Percentiles rank a stretch among this genome's conserved stretches.
phyloP scores from a whole-genome alignment of 2,888 invertebrate species.

The Auanema freiburgensis region DNA sequence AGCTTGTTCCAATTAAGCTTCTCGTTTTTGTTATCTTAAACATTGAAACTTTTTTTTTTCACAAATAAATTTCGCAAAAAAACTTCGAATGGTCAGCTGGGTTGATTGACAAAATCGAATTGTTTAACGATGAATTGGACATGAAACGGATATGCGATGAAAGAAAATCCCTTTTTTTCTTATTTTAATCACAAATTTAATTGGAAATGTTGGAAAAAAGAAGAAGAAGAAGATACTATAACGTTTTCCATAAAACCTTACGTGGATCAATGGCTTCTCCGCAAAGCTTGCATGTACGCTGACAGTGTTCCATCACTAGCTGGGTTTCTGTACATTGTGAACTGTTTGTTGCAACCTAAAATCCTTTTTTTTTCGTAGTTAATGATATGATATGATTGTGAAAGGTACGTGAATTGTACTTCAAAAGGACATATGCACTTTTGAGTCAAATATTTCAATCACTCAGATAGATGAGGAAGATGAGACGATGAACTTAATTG shows the following conservation, averaged over 20 bases:
- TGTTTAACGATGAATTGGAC: not conserved
- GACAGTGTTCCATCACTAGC: constrained; percentile 46
- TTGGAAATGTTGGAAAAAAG: constrained; percentile 1
- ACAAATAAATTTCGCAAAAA: not conserved
- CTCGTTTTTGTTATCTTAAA: not conserved
- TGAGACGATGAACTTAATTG: too few species aligned
- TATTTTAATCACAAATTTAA: not conserved
- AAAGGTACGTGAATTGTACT: too few species aligned
- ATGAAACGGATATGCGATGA: not conserved
- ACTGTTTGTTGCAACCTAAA: constrained; percentile 16
- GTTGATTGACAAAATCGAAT: not conserved
- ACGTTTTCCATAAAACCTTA: constrained; percentile 11
- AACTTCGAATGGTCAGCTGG: not conserved
- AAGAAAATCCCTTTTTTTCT: not conserved
- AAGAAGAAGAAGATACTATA: not conserved
- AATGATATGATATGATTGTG: too few species aligned
- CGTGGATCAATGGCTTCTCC: constrained; percentile 41
- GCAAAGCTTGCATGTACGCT: constrained; percentile 46
- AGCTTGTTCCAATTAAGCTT: too few species aligned
- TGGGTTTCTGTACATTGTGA: constrained; percentile 38
- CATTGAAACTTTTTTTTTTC: not conserved
- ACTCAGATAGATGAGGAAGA: too few species aligned
- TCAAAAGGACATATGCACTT: too few species aligned
- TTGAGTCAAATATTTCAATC: too few species aligned
- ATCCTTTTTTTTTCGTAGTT: too few species aligned